A percentile compares a stretch with the other conserved stretches of the same genome.
phyloP scores from a whole-genome alignment of 2,888 invertebrate genomes.

The Agapostemon virescens region DNA sequence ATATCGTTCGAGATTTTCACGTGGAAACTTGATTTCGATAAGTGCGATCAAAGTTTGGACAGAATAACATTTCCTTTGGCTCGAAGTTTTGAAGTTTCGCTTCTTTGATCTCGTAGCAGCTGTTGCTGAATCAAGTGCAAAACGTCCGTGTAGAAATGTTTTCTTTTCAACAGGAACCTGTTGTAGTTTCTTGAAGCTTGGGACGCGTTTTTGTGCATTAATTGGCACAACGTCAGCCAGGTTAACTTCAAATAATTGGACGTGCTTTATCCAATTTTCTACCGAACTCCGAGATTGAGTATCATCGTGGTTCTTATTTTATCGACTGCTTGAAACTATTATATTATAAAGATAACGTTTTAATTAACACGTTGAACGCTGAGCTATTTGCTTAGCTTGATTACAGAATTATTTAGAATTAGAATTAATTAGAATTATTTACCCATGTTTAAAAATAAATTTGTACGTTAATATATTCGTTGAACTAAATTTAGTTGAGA shows the following conservation, averaged over 20 bases:
- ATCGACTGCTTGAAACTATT: too few relatives aligned
- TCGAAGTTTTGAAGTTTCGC: neutral
- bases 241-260: neutral
- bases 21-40: neutral
- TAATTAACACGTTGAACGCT: too few relatives aligned
- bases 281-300: neutral
- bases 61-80: conserved; percentile 12
- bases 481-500: too few relatives aligned
- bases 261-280: neutral
- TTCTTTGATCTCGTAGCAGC: conserved; percentile 12
- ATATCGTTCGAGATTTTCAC: neutral
- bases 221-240: neutral
- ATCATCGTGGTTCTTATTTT: too few relatives aligned
- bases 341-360: too few relatives aligned
- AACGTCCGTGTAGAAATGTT: neutral
- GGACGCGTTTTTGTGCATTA: neutral
- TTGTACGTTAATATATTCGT: too few relatives aligned
- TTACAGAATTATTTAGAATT: too few relatives aligned
- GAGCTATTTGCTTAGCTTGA: too few relatives aligned
- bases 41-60: neutral
- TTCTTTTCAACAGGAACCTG: neutral
- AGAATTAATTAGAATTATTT: too few relatives aligned
- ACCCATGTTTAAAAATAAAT: too few relatives aligned
- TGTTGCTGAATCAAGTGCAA: conserved; percentile 6
- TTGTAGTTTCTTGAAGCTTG: neutral